These are phyloP conservation scores for Fopius arisanus DNA, from an alignment of 1,140 invertebrate species.

Conservation along the genomic window DNA sequence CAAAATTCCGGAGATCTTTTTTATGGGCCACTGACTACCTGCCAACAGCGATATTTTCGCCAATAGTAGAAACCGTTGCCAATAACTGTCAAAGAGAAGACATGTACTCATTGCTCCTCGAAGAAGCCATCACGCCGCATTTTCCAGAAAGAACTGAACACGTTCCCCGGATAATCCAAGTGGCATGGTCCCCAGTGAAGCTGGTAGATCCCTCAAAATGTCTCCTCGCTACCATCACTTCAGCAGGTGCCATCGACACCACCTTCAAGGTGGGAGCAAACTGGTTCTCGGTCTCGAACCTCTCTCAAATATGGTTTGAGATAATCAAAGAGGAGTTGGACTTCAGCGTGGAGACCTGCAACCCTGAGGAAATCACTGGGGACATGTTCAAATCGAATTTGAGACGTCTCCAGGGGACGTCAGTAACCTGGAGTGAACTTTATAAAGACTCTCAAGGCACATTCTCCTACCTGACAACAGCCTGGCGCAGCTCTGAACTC, in stretches of 20 bases:
- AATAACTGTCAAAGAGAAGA: conserved; percentile 46
- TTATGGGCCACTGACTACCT: conserved; percentile 46
- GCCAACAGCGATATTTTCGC: conserved; percentile 40
- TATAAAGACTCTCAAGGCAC: conserved; percentile 12
- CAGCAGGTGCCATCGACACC: conserved; percentile 52
- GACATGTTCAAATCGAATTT: conserved; percentile 34
- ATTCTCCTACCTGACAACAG: conserved; percentile 52
- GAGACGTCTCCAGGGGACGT: conserved; percentile 46
- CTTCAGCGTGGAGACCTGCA: background rate
- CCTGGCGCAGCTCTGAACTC: conserved; percentile 51
- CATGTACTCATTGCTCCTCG: conserved; percentile 49
- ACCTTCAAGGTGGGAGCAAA: conserved; percentile 44
- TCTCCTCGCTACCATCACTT: conserved; percentile 50
- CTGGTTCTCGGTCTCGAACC: conserved; percentile 52
- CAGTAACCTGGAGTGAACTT: conserved; percentile 53
- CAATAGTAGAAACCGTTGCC: conserved; percentile 40
- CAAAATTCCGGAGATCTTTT: conserved; percentile 54
- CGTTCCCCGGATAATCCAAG: conserved; percentile 40
- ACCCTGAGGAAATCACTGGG: background rate
- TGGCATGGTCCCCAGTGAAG: conserved; percentile 54
- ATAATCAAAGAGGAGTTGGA: conserved; percentile 38
- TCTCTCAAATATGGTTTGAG: conserved; percentile 41
- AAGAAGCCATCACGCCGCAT: conserved; percentile 50
- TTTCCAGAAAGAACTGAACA: conserved; percentile 38
- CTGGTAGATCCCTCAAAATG: conserved; percentile 50